Base-by-base conservation (phyloP, 1,140 invertebrate genomes). In the Heterodera schachtii region DNA sequence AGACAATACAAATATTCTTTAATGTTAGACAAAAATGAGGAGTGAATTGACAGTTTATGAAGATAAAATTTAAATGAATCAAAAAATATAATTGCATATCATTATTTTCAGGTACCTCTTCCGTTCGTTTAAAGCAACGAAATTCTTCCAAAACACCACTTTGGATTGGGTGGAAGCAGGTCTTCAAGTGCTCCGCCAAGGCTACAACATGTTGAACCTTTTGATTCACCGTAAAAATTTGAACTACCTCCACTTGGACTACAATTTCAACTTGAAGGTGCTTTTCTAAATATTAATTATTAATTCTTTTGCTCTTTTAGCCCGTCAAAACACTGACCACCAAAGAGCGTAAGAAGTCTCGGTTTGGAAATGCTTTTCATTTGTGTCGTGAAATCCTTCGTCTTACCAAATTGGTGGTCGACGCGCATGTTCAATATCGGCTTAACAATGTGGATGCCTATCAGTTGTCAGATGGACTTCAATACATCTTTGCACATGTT, bases 191-290 rank as follows among this genome's bases (percentile, higher is more conserved):
- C 98, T 98, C 90, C 93, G 97, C 16, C 98, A 99, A 91, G 98
- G 98, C 16, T 99, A 99, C 91, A 99, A 99, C 90, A 99, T 99
- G 98, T 91, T 99, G 11, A 99, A 99, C n/a, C n/a, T 91, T 92
- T 99, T 99, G 71, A 99, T 99, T 90, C 98, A 99, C 92, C 94
- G 98, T 73, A 99, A 99, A 91, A 99, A 99, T 91, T 93, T 99
- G 9, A 99, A 99, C 90, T 99, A 99, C 90, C 93, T 99, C 47
- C 98, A 99, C 93, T 93, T 99, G 90, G 98, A 99, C 92, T 99
- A 99, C 90, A 99, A 99, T 91, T 99, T 99, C 90, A 99, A 99
- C 90, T 92, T 99, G 89, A 99, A 99, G 83, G 83, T 69, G 16
- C 16, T 31, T 31, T 31, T 11, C 1, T 64, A 64, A 64, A 3